Evolutionary conservation across 1,140 invertebrate genomes (phyloP).

Genomic region (Ips typographus): DNA sequence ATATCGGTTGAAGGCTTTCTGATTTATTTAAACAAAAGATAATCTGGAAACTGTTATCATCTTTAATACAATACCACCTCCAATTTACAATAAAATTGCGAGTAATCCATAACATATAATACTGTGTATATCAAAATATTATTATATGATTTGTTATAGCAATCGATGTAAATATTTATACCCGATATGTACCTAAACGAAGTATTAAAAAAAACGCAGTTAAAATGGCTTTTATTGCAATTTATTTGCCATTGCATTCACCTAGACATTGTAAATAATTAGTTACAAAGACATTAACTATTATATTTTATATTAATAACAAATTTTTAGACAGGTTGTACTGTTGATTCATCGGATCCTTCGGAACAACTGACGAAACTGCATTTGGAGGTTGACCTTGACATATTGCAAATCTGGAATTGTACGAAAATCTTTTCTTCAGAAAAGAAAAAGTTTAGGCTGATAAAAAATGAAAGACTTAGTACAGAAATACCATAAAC

Average conservation of each 20-base stretch:
- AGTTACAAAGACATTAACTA: no score
- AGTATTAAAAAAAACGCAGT: background rate
- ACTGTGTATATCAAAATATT: no score
- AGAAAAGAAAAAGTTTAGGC: no score
- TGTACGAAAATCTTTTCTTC: background rate
- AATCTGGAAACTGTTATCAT: no score
- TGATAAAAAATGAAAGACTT: no score
- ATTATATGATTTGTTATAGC: background rate
- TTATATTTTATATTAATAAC: background rate
- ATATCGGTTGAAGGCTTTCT: no score
- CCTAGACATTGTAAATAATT: background rate
- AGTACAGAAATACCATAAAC: no score
- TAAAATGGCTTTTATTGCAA: background rate
- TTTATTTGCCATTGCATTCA: background rate
- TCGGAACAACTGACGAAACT: constrained; percentile 1
- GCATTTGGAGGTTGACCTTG: constrained; percentile 4
- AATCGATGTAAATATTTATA: background rate
- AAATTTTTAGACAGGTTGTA: background rate
- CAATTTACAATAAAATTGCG: no score
- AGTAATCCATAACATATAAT: no score
- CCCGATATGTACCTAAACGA: background rate
- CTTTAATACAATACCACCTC: no score
- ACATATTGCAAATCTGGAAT: background rate
- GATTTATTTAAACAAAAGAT: no score
- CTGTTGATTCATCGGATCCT: constrained; percentile 1